These are phyloP conservation scores for Heterodera carotae DNA, from an alignment of 1,140 invertebrate genomes.

Conservation along the genomic window DNA sequence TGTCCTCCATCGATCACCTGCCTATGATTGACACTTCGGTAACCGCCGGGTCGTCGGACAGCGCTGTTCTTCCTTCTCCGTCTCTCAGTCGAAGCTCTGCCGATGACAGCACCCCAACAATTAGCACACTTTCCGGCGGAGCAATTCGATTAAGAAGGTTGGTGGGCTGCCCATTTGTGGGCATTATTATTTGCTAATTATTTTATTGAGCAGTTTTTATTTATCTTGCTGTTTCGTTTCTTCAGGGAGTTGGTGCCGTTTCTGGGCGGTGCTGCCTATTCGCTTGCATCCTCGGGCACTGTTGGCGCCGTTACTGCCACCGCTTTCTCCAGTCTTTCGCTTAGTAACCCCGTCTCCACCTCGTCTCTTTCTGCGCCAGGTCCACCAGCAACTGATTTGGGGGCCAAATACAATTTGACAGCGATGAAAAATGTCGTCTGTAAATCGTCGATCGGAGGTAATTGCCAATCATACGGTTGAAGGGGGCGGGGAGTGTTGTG, in stretches of 20 bases:
- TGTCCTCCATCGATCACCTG: conserved; percentile 30
- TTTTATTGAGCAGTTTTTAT: no score
- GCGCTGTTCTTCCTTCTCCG: neutral
- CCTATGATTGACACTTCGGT: neutral
- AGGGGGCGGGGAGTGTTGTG: no score
- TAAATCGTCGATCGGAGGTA: neutral
- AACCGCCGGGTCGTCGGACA: neutral
- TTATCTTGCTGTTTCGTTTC: no score
- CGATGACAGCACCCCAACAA: conserved; percentile 28
- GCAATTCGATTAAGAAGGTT: neutral
- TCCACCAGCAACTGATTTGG: neutral
- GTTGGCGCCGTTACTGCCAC: conserved; percentile 15
- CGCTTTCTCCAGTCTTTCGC: conserved; percentile 30
- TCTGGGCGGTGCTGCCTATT: conserved; percentile 11
- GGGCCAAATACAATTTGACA: conserved; percentile 1
- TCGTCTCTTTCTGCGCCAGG: neutral
- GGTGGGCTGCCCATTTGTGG: neutral
- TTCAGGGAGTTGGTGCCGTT: conserved; percentile 17
- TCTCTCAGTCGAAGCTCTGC: conserved; percentile 1
- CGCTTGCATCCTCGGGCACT: conserved; percentile 10
- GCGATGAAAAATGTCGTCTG: neutral
- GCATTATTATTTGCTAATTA: neutral
- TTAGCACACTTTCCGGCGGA: conserved; percentile 25
- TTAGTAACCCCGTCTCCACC: neutral
- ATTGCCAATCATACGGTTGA: no score